Evolutionary conservation across 2,888 invertebrate species (phyloP), one percentile per base, ranked within the genome.

Genomic region (Hypselothyrea guttata): DNA sequence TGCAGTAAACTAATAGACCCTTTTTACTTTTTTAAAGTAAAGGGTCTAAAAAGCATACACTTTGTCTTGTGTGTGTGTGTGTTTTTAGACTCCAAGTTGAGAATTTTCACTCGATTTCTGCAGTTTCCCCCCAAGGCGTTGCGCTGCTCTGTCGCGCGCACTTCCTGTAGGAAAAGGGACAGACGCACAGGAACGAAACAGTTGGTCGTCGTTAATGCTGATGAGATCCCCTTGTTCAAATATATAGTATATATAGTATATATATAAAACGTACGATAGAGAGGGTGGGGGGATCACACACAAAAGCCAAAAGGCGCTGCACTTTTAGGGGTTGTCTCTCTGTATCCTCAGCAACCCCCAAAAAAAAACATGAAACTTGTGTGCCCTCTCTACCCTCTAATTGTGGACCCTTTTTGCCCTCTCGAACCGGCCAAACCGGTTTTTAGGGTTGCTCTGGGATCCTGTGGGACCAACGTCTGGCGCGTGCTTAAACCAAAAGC

Each of bases 401-500:
- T 4, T 9, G 27, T 54, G 71, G 56, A 47, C 58, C 61, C 61
- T 53, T 65, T 51, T 13, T 34, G 27, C 9, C 35, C 11, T 18
- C 12, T 40, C 15, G 7, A 34, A 52, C 47, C 31, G 57, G 33
- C 37, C 33, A 41, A 71, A 72, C 72, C 65, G 65, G 79, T 76
- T 76, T 35, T 75, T 69, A 56, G 78, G 75, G 75, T 71, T 71
- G 72, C 49, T 67, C 27, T 51, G 47, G 44, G 63, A 71, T 71
- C 66, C 58, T 54, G 70, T 15, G 31, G 30, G 35, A 52, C 58
- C 59, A n/a, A n/a, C n/a, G 71, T 75, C 78, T 83, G 83, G 72
- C 75, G 79, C 83, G 83, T 76, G 75, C 83, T 78, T 49, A n/a
- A n/a, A n/a, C n/a, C 44, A 40, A 11, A 42, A n/a, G 18, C 4